Evolutionary conservation across 2,888 invertebrate species (phyloP).

Genomic region (Campoplex nolae): DNA sequence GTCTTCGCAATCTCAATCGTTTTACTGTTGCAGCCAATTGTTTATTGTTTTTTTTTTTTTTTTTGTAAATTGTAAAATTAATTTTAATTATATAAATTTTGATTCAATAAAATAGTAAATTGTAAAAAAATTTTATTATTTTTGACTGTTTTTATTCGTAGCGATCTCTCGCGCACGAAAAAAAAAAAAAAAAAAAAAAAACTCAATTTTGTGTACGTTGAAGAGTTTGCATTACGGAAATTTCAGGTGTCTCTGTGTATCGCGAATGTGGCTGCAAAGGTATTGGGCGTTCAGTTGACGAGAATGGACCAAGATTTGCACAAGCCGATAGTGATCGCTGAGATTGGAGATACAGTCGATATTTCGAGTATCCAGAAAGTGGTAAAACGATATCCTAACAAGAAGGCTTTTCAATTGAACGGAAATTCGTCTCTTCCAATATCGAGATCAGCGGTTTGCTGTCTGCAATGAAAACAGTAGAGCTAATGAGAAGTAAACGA

Average conservation of each 20-base stretch:
- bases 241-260: conserved; percentile 88
- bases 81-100: too few species aligned
- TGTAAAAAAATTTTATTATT: background rate
- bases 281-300: conserved; percentile 88
- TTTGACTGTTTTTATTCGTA: background rate
- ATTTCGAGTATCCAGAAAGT: conserved; percentile 77
- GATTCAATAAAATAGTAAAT: too few species aligned
- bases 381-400: conserved; percentile 79
- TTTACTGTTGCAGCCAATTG: too few species aligned
- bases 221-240: background rate
- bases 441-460: conserved; percentile 86
- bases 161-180: background rate
- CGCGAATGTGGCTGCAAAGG: conserved; percentile 89
- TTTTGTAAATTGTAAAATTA: background rate
- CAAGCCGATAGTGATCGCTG: conserved; percentile 88
- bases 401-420: conserved; percentile 75
- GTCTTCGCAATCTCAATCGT: too few species aligned
- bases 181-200: background rate
- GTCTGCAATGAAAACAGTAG: conserved; percentile 84
- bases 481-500: background rate
- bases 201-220: background rate
- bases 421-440: conserved; percentile 75
- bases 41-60: background rate
- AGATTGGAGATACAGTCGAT: conserved; percentile 85
- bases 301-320: conserved; percentile 89